Conservation (phyloP, 2,113 vertebrate species). For the Petromus typicus region DNA sequence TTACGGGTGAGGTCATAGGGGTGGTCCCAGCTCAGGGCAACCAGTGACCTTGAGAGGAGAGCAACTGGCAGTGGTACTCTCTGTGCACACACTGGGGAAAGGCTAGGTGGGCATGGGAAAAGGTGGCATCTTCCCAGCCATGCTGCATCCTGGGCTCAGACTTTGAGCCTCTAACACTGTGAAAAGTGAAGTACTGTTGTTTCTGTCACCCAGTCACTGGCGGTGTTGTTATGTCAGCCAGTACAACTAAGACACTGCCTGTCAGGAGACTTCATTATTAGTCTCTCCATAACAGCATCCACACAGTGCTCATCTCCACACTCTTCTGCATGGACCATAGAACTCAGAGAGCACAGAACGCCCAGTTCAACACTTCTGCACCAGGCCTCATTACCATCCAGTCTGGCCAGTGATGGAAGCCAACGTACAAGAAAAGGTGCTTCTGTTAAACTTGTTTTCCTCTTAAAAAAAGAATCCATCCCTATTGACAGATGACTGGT, state of each 20-base stretch:
- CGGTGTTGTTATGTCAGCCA: background rate
- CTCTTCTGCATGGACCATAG: background rate
- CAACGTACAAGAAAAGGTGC: background rate
- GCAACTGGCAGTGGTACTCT: no score
- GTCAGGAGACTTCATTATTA: background rate
- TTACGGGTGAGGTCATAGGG: background rate
- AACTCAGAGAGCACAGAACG: background rate
- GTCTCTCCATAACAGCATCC: background rate
- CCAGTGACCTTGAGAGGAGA: background rate
- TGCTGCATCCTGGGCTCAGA: background rate
- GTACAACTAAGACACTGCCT: background rate
- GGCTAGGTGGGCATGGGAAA: background rate
- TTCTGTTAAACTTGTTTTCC: background rate
- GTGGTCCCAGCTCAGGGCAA: background rate
- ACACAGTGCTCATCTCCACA: no score
- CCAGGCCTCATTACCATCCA: background rate
- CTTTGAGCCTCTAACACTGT: background rate
- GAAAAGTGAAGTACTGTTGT: background rate
- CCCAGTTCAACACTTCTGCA: background rate
- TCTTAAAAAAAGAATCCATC: background rate
- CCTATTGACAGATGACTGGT: background rate
- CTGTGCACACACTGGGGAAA: background rate
- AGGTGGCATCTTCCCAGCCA: background rate
- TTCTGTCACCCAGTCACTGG: background rate
- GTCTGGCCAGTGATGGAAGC: background rate